These are phyloP conservation scores for Glaucopsyche alexis DNA, from an alignment of 2,888 invertebrate species.

Conservation along the genomic window DNA sequence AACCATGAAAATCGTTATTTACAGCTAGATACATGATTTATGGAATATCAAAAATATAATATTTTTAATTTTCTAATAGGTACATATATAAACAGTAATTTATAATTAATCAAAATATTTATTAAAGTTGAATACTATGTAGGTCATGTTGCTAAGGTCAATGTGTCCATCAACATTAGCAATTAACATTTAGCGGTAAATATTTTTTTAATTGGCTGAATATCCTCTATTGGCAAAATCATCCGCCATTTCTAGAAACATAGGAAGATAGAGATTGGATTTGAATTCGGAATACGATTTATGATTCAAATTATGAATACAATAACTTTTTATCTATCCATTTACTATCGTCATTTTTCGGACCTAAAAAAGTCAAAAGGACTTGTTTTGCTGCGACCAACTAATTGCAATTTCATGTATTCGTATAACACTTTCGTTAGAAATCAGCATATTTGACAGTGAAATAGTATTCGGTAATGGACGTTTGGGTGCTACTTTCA, in stretches of 20 bases:
- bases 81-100: not conserved
- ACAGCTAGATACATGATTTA: too few relatives aligned
- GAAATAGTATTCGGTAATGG: conserved; percentile 9
- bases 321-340: not conserved
- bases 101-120: not conserved
- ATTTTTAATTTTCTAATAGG: not conserved
- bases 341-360: not conserved
- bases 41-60: too few relatives aligned
- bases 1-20: not conserved
- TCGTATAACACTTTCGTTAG: not conserved
- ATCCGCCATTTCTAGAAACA: not conserved
- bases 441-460: not conserved
- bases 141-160: conserved; percentile 11
- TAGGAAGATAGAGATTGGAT: not conserved
- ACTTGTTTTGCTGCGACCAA: not conserved
- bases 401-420: not conserved
- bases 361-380: not conserved
- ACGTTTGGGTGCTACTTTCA: not conserved
- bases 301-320: not conserved
- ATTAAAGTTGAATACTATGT: not conserved
- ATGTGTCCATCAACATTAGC: conserved; percentile 14
- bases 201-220: not conserved
- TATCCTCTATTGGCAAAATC: not conserved
- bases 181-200: conserved; percentile 19
- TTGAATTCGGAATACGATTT: not conserved